phyloP scores from a whole-genome alignment of 2,888 invertebrate species.

The Acrobasis repandana region DNA sequence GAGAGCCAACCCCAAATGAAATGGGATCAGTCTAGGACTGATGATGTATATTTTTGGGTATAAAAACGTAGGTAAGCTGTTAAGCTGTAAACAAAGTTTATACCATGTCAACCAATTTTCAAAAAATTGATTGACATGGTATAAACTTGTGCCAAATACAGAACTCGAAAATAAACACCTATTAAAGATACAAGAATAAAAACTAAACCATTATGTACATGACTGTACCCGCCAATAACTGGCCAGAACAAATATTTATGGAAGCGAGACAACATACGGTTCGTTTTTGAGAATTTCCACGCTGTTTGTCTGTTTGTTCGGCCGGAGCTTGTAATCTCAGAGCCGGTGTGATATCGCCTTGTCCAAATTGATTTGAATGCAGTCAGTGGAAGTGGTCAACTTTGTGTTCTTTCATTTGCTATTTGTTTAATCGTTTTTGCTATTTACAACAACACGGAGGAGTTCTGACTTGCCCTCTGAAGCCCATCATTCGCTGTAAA shows the following conservation, averaged over 20 bases:
- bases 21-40: no score
- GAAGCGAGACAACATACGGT: slow-evolving; percentile 72
- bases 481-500: background rate
- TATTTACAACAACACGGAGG: no score
- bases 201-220: slow-evolving; percentile 33
- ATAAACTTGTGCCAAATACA: no score
- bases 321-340: slow-evolving; percentile 55
- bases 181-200: background rate
- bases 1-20: no score
- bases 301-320: slow-evolving; percentile 65
- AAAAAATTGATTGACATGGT: no score
- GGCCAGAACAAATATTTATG: slow-evolving; percentile 73
- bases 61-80: no score
- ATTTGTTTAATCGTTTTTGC: background rate
- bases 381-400: background rate
- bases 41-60: no score
- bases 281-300: slow-evolving; percentile 79
- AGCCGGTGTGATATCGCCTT: slow-evolving; percentile 41
- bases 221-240: slow-evolving; percentile 72
- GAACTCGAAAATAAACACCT: no score
- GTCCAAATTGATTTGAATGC: slow-evolving; percentile 15
- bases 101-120: no score
- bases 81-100: no score
- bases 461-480: background rate
- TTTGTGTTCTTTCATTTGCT: background rate